Base-by-base conservation (phyloP, 2,888 invertebrate species). In the Eristalinus aeneus region DNA sequence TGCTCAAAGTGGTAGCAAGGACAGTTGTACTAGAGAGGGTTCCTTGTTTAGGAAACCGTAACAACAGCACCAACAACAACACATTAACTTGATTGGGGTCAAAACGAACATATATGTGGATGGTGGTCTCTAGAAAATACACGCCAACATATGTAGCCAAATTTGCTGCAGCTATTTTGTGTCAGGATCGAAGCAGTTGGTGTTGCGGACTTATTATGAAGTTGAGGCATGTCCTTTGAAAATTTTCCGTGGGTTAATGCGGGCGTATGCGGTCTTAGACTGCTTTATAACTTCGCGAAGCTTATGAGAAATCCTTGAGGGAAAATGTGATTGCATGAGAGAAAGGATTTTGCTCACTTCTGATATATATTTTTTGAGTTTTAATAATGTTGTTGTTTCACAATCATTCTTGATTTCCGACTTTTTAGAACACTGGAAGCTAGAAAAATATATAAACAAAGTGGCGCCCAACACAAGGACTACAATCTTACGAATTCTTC, bases 11-110 rank as follows among this genome's bases (percentile, higher is more conserved):
- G 22, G 60, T 10, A 72, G 61, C 68, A 81, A 85, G 85, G 76
- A 85, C 85, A 85, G 72, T 23, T 76, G 80, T 72, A 84, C 84
- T 84, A 67, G 73, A 69, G 71, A 34, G 79, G 79, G 32, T 67
- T 79, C 39, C 2, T 71, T 16, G 31, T n/a, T 27, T 65, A 46
- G 34, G 56, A 39, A 46, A 20, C 39, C 61, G 16, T 22, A 71
- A 32, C 54, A 67, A 39, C 36, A 39, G 36, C 53, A 46, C 20
- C 56, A 61, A 34, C 39, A 39, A 39, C 39, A 39, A 39, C n/a
- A 4, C 46, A 46, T 46, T 46, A 46, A 16, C 46, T 6, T 46
- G 46, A 46, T 60, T 16, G 34, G 46, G 34, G 20, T 27, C 39
- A 58, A 23, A 58, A 56, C 6, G 69, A 58, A 56, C 6, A 64